phyloP scores from a whole-genome alignment of 2,888 invertebrate species.

The Villa cingulata region DNA sequence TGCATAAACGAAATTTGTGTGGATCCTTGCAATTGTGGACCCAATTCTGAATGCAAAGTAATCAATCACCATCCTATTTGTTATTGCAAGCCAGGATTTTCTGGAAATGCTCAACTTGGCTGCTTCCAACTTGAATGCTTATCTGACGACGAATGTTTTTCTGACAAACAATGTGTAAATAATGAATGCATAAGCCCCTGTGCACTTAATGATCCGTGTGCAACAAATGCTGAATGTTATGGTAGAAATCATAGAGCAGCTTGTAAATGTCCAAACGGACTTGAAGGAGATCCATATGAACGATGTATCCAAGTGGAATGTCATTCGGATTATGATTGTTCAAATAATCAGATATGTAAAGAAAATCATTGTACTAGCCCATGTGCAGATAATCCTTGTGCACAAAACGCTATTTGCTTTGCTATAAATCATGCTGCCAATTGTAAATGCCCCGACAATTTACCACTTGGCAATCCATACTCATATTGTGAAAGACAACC shows the following conservation, averaged over 20 bases:
- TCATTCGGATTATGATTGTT: constrained; percentile 64
- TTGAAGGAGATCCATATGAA: constrained; percentile 65
- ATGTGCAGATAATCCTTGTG: constrained; percentile 63
- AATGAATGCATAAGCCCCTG: constrained; percentile 73
- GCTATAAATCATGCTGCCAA: constrained; percentile 66
- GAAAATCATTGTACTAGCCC: constrained; percentile 65
- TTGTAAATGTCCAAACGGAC: constrained; percentile 65
- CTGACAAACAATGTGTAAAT: constrained; percentile 68
- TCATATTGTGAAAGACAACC: constrained; percentile 53
- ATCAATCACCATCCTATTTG: constrained; percentile 76
- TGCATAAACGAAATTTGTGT: constrained; percentile 70
- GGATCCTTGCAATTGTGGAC: constrained; percentile 74
- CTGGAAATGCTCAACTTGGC: constrained; percentile 72
- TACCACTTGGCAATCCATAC: constrained; percentile 67
- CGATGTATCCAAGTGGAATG: constrained; percentile 69
- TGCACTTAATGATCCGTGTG: constrained; percentile 64
- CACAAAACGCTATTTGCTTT: constrained; percentile 68
- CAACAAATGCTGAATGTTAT: constrained; percentile 70
- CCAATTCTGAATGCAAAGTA: constrained; percentile 68
- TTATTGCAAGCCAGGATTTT: constrained; percentile 65
- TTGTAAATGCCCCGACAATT: constrained; percentile 68
- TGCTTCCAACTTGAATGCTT: constrained; percentile 72
- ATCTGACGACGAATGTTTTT: constrained; percentile 67
- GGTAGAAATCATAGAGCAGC: constrained; percentile 65
- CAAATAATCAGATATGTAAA: constrained; percentile 57